phyloP scores from a whole-genome alignment of 2,888 invertebrate genomes.

The Malthinus seriepunctatus region DNA sequence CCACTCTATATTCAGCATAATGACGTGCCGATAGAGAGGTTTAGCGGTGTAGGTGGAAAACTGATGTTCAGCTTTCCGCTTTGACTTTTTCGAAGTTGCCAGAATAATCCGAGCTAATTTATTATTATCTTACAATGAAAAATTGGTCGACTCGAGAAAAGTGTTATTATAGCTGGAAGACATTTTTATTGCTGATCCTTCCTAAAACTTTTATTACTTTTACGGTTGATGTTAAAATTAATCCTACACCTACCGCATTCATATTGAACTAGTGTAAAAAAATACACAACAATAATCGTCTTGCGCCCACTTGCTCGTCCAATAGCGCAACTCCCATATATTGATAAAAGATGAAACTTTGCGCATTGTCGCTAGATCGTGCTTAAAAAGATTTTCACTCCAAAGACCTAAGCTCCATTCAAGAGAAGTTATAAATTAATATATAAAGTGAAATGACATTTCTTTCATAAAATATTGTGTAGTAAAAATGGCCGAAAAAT shows the following conservation, averaged over 20 bases:
- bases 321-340: conserved; percentile 14
- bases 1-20: too few species aligned
- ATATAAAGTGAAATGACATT: conserved; percentile 7
- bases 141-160: too few species aligned
- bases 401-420: not conserved
- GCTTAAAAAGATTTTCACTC: conserved; percentile 6
- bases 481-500: conserved; percentile 6
- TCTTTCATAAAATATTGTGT: conserved; percentile 6
- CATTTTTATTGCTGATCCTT: too few species aligned
- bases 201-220: too few species aligned
- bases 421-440: not conserved
- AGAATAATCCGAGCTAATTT: too few species aligned
- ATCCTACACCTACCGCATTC: not conserved
- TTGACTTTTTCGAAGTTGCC: too few species aligned
- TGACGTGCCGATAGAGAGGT: too few species aligned
- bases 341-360: conserved; percentile 8
- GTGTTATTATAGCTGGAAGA: too few species aligned
- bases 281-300: not conserved
- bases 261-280: not conserved
- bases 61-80: too few species aligned
- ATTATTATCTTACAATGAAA: too few species aligned
- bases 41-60: too few species aligned
- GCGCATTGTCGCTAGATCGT: conserved; percentile 12
- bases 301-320: conserved; percentile 2
- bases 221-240: too few species aligned